Evolutionary conservation across 2,888 invertebrate genomes (phyloP), one percentile per base, ranked within the genome.

Genomic region (Drosophila suboccidentalis): DNA sequence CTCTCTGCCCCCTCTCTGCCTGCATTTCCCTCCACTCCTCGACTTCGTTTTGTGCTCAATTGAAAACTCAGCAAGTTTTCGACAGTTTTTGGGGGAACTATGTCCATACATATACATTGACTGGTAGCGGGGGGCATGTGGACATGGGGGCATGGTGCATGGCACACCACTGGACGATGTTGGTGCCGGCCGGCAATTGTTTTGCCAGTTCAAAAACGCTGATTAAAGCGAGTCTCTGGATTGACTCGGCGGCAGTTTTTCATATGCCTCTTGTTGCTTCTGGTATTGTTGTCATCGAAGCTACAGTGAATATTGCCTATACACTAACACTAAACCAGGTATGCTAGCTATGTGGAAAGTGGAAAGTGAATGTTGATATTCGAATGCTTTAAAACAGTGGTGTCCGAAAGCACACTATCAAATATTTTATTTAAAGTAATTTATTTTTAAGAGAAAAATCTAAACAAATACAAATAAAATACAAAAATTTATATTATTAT

Each of bases 31-130:
- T 4, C 3, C 26, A 26, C 9, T 58, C 19, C 54, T 55, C 43
- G 44, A 43, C 68, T 63, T 61, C 62, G 65, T 59, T 71, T 63
- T 78, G 85, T 50, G 75, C 63, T 68, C 87, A 72, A 81, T 83
- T 85, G 84, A 87, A 84, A 88, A 88, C 84, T 86, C 89, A 81
- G 89, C 84, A 82, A 79, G 80, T 82, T 82, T 85, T 73, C 76
- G 75, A 84, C 68, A 65, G 63, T 62, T 71, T 80, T 75, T 67
- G 62, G 75, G 69, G 61, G 69, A 51, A 36, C 71, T 63, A 43
- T 50, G 39, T 19, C 9, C 11, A 36, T 46, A 15, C 3, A 8
- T 26, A 29, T 49, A 22, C 22, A 22, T 22, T 13, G 60, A 29
- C 46, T 41, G 59, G 19, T 17, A 10, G 17, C 10, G 10, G 53